Evolutionary conservation across 1,140 invertebrate genomes (phyloP).

Genomic region (Drosophila mauritiana): DNA sequence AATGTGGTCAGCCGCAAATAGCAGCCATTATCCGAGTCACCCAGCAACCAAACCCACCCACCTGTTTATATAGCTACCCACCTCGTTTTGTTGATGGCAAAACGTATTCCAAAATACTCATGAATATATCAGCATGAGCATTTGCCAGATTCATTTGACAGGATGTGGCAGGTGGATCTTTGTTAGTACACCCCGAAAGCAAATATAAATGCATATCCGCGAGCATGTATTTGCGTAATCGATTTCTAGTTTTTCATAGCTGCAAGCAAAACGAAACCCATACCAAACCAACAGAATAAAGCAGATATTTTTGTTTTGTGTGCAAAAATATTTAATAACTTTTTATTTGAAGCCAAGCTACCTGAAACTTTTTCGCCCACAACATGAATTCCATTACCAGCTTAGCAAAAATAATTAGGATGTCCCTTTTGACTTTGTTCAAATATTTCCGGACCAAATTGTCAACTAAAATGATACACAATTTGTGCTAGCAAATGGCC

Average conservation of each 20-base stretch:
- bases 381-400: not conserved
- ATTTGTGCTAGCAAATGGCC: conserved; percentile 28
- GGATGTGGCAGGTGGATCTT: conserved; percentile 23
- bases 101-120: conserved; percentile 36
- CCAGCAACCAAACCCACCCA: not conserved
- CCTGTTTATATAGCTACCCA: not conserved
- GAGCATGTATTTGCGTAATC: conserved; percentile 18
- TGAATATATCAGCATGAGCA: conserved; percentile 42
- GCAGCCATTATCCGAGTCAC: conserved; percentile 19
- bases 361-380: not conserved
- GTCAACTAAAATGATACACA: conserved; percentile 6
- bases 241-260: conserved; percentile 15
- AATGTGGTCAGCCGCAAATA: conserved; percentile 53
- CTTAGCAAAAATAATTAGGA: conserved; percentile 6
- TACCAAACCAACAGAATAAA: not conserved
- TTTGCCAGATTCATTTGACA: conserved; percentile 36
- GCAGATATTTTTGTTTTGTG: too few species aligned
- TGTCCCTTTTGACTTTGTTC: conserved; percentile 4
- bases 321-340: not conserved
- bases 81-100: conserved; percentile 9
- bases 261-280: not conserved
- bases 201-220: conserved; percentile 15
- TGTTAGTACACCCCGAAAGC: conserved; percentile 17
- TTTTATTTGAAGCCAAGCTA: not conserved
- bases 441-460: conserved; percentile 8